A percentile compares a stretch with the other conserved stretches of the same genome.
phyloP scores from a whole-genome alignment of 2,113 vertebrate species.

The Diglossa brunneiventris region DNA sequence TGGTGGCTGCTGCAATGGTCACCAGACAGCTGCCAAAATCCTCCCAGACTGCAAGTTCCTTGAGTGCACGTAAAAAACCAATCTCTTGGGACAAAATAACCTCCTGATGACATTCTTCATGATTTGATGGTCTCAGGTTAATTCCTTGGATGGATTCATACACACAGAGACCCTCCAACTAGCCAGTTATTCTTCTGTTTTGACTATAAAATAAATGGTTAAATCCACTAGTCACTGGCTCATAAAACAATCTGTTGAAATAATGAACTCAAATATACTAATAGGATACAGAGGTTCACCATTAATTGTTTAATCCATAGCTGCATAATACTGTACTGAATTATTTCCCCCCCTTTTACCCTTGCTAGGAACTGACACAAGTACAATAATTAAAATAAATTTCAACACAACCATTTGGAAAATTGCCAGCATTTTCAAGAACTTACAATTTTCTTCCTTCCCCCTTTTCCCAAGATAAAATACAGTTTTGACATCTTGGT shows the following conservation, averaged over 20 bases:
- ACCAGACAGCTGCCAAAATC: not conserved
- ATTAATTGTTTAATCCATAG: slow-evolving; percentile 72
- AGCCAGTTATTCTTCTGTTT: not conserved
- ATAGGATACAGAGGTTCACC: slow-evolving; percentile 38
- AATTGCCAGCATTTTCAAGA: slow-evolving; percentile 74
- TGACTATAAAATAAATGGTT: slow-evolving; percentile 52
- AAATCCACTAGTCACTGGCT: slow-evolving; percentile 31
- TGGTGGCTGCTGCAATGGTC: not conserved
- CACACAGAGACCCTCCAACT: not conserved
- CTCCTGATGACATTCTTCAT: not conserved
- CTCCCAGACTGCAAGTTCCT: not conserved
- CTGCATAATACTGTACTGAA: slow-evolving; percentile 58
- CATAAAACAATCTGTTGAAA: slow-evolving; percentile 55
- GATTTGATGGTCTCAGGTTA: not conserved
- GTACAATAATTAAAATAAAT: slow-evolving; percentile 80
- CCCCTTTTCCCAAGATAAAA: slow-evolving; percentile 56
- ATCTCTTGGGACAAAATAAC: not conserved
- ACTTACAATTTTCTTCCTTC: slow-evolving; percentile 77
- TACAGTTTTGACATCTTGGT: slow-evolving; percentile 79
- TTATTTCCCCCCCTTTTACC: slow-evolving; percentile 57
- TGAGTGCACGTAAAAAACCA: not conserved
- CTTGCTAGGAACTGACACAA: slow-evolving; percentile 73
- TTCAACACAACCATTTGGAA: slow-evolving; percentile 72
- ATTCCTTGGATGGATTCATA: not conserved
- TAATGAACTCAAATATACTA: slow-evolving; percentile 54